These are phyloP conservation scores for Drosophila virilis DNA, from an alignment of 1,140 invertebrate genomes.

Conservation along the genomic window DNA sequence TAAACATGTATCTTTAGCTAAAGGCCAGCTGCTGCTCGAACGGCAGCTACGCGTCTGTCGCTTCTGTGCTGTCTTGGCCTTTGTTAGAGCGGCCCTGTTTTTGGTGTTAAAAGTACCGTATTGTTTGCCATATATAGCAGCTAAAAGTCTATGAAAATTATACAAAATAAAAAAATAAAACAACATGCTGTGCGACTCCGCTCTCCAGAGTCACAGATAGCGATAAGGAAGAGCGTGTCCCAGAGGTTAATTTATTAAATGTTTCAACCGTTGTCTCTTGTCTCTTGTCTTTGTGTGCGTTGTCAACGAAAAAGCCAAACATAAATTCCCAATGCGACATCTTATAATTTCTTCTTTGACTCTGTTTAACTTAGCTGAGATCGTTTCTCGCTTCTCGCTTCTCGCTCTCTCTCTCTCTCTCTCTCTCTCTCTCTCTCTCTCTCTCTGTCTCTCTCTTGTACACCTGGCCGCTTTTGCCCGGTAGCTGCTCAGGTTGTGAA, in stretches of 20 bases:
- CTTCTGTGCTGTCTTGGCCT: slow-evolving; percentile 80
- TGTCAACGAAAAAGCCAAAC: slow-evolving; percentile 59
- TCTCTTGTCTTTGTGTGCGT: slow-evolving; percentile 29
- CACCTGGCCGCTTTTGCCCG: slow-evolving; percentile 33
- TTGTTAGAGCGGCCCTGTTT: slow-evolving; percentile 62
- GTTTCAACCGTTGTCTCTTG: slow-evolving; percentile 33
- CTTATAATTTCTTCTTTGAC: slow-evolving; percentile 67
- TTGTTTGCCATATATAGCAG: slow-evolving; percentile 75
- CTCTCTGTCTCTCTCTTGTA: slow-evolving; percentile 11
- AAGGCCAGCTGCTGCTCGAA: slow-evolving; percentile 77
- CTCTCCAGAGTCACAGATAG: slow-evolving; percentile 32
- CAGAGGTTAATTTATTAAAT: slow-evolving; percentile 77
- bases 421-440: slow-evolving; percentile 10
- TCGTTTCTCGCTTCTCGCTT: slow-evolving; percentile 14
- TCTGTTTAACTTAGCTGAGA: slow-evolving; percentile 3
- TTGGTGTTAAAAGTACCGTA: slow-evolving; percentile 82
- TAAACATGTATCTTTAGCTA: slow-evolving; percentile 21
- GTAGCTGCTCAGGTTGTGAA: slow-evolving; percentile 78
- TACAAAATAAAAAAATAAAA: slow-evolving; percentile 31
- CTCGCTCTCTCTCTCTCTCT: slow-evolving; percentile 6
- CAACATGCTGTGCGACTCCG: slow-evolving; percentile 52
- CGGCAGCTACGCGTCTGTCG: slow-evolving; percentile 75
- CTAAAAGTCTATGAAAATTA: slow-evolving; percentile 45
- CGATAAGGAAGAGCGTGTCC: slow-evolving; percentile 51
- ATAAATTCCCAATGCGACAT: slow-evolving; percentile 72